Base-by-base conservation (phyloP, 2,888 invertebrate species). In the Thecophora atra region DNA sequence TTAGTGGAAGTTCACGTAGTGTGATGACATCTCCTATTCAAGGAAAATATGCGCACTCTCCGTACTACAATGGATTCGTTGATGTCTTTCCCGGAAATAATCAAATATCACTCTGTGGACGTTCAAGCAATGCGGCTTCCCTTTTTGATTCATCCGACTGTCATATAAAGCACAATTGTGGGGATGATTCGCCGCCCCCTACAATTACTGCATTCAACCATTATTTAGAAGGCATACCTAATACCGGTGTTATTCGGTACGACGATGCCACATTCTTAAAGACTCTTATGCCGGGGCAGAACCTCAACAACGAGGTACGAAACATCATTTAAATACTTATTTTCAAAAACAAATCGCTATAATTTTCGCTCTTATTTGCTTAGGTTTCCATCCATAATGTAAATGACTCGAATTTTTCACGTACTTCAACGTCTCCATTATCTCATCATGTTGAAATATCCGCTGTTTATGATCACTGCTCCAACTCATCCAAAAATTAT, bases 321-420 rank as follows among this genome's bases (percentile, higher is more conserved):
- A 21, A 13, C 6, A 26, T 28, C 8, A 26, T 26, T 8, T 13
- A 44, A 63, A 42, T 37, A 30, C 15, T n/a, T 17, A 11, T 62
- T 62, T 28, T 3, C 15, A 30, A 19, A 17, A 15, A 8, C 19
- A 13, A 19, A 30, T 30, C 2, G 6, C n/a, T 19, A 42, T 63
- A 6, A 37, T 4, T 47, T 19, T 13, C 28, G 21, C 24, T 8
- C n/a, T 19, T 65, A 51, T 56, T 44, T 47, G 73, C 52, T n/a
- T 37, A 87, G 87, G 87, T 87, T 62, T 86, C 87, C 72, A 87
- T 87, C 76, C 87, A 87, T 72, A 86, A 86, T 77, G 82, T 86
- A 47, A 85, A 83, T 78, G 87, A 87, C 77, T 85, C 86, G 47
- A 87, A 86, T 80, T 87, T 85, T 72, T 77, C 80, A 66, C 82